Percentiles rank a stretch among this genome's conserved stretches.
Evolutionary conservation across 2,888 invertebrate genomes (phyloP).

Genomic region (Drosophila maculinotata): DNA sequence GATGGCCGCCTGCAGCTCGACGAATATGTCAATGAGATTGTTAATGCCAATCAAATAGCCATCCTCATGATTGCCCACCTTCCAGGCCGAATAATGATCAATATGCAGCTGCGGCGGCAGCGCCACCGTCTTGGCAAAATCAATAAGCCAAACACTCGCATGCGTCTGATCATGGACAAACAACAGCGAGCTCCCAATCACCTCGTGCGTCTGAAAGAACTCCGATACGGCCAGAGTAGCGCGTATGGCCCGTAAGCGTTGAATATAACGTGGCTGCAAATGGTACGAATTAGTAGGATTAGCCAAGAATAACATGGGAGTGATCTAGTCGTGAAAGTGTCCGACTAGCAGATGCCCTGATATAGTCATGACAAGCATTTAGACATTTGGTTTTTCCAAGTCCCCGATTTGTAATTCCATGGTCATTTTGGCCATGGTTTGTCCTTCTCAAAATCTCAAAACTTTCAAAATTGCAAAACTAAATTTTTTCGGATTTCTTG

Average conservation of each 20-base stretch:
- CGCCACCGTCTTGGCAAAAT: slow-evolving; percentile 97
- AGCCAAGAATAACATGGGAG: neutral
- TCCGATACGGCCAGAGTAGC: slow-evolving; percentile 93
- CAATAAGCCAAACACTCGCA: slow-evolving; percentile 98
- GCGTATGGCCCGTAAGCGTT: slow-evolving; percentile 93
- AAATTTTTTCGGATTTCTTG: too few relatives aligned
- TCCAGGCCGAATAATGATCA: slow-evolving; percentile 94
- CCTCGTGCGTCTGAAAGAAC: slow-evolving; percentile 96
- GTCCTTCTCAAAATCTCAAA: too few relatives aligned
- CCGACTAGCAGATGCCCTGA: too few relatives aligned
- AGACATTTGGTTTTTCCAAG: too few relatives aligned
- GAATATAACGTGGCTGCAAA: slow-evolving; percentile 91
- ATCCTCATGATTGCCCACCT: slow-evolving; percentile 98
- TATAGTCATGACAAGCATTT: too few relatives aligned
- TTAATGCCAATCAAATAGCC: slow-evolving; percentile 97
- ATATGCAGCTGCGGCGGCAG: slow-evolving; percentile 91
- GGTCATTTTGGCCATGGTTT: too few relatives aligned
- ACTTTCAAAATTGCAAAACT: too few relatives aligned
- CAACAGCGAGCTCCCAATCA: slow-evolving; percentile 96
- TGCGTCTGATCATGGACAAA: slow-evolving; percentile 96
- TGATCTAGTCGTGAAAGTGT: too few relatives aligned
- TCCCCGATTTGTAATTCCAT: too few relatives aligned
- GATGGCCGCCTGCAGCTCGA: slow-evolving; percentile 76
- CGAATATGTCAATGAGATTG: slow-evolving; percentile 94
- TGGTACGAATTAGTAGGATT: neutral